phyloP scores from a whole-genome alignment of 2,797 vertebrate species.

The Squalus acanthias region DNA sequence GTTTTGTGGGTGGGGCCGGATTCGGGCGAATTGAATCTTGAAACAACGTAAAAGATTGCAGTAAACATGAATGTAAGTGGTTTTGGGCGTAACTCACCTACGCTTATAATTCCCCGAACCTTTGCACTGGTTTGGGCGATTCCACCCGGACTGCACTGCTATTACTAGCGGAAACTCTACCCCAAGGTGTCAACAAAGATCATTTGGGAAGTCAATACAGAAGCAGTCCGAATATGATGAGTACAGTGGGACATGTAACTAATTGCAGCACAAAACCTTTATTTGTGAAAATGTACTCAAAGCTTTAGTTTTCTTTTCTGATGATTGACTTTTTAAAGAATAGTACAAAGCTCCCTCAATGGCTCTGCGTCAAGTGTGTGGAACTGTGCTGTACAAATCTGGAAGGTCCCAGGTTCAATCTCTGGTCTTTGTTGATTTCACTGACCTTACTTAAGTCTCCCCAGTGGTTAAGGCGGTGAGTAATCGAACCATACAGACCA shows the following conservation, averaged over 20 bases:
- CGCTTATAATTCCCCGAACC: background rate
- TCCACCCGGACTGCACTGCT: background rate
- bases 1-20: background rate
- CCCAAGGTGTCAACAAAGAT: background rate
- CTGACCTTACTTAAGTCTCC: background rate
- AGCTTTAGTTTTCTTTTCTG: background rate
- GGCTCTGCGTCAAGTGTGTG: background rate
- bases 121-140: background rate
- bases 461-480: background rate
- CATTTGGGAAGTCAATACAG: background rate
- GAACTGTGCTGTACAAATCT: background rate
- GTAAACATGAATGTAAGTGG: background rate
- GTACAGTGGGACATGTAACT: background rate
- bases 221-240: background rate
- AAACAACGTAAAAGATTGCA: background rate
- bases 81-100: background rate
- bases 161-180: background rate
- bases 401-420: background rate
- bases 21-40: background rate
- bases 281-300: background rate
- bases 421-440: background rate
- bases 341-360: background rate
- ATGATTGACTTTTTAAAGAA: background rate
- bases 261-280: background rate
- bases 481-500: background rate